These are phyloP conservation scores for Casuarius casuarius DNA, from an alignment of 2,113 vertebrate species.

Conservation along the genomic window DNA sequence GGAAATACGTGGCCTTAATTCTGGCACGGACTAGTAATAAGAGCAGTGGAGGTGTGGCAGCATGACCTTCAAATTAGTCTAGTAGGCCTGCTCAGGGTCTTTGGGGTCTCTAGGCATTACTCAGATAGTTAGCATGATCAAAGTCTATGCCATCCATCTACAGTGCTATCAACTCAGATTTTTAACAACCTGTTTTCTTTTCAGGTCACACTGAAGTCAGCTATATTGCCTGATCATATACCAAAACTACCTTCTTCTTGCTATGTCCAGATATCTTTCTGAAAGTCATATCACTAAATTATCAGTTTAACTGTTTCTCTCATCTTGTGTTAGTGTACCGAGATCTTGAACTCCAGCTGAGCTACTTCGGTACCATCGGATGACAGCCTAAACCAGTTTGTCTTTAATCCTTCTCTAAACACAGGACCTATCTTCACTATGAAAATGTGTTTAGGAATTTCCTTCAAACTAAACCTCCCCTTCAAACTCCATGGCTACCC, in stretches of 20 bases:
- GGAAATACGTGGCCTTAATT: not conserved
- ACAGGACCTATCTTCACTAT: not conserved
- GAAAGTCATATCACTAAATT: not conserved
- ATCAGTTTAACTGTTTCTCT: not conserved
- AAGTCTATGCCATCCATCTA: not conserved
- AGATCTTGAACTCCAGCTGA: not conserved
- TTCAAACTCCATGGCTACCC: not conserved
- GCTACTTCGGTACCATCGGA: not conserved
- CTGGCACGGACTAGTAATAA: not conserved
- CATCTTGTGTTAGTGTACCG: not conserved
- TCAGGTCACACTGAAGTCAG: not conserved
- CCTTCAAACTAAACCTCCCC: not conserved
- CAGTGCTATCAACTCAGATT: not conserved
- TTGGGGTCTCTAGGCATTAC: not conserved
- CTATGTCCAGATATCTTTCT: not conserved
- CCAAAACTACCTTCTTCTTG: not conserved
- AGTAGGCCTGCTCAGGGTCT: not conserved
- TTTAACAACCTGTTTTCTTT: not conserved
- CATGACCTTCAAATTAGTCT: not conserved
- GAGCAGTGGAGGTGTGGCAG: not conserved
- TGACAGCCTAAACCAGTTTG: not conserved
- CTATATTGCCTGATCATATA: not conserved
- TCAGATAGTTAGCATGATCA: not conserved
- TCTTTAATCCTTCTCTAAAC: not conserved
- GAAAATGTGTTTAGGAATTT: not conserved